Evolutionary conservation across 64 coral and sea anemone species (phyloP).

Genomic region (Montipora sp.): DNA sequence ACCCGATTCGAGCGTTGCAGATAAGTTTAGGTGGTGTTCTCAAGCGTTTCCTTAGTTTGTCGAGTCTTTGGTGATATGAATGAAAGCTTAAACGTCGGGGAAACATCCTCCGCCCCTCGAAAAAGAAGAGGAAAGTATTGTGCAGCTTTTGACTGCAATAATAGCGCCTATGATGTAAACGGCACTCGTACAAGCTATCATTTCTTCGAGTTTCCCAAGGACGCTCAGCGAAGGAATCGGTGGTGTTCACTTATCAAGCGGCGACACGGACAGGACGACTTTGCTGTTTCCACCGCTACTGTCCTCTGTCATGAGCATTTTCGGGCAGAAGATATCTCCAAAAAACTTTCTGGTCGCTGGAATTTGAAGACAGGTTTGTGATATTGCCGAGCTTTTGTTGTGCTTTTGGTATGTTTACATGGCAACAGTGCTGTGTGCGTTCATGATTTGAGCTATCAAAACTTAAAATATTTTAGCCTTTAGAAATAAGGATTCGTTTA

Average conservation of each 20-base stretch:
- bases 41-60: slow-evolving; percentile 4
- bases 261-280: slow-evolving; percentile 51
- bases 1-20: not conserved
- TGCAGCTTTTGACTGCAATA: slow-evolving; percentile 32
- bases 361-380: slow-evolving; percentile 15
- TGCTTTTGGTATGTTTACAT: not conserved
- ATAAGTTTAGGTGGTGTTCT: slow-evolving; percentile 10
- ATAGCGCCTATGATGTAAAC: slow-evolving; percentile 44
- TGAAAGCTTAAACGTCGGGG: slow-evolving; percentile 12
- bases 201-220: slow-evolving; percentile 56
- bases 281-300: slow-evolving; percentile 36
- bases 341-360: slow-evolving; percentile 12
- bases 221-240: slow-evolving; percentile 14
- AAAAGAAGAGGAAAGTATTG: slow-evolving; percentile 50
- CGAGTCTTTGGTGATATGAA: slow-evolving; percentile 8
- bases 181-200: slow-evolving; percentile 17
- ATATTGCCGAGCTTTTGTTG: slow-evolving; percentile 12
- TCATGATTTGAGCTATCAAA: slow-evolving; percentile 16
- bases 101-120: slow-evolving; percentile 2
- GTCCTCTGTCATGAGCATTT: slow-evolving; percentile 39
- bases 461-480: slow-evolving; percentile 14
- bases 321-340: slow-evolving; percentile 22
- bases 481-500: slow-evolving; percentile 12
- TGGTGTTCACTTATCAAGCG: slow-evolving; percentile 62
- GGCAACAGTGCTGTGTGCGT: slow-evolving; percentile 12